These are phyloP conservation scores for Rhegmatorhina hoffmannsi DNA, from an alignment of 2,113 vertebrate genomes.

Conservation along the genomic window DNA sequence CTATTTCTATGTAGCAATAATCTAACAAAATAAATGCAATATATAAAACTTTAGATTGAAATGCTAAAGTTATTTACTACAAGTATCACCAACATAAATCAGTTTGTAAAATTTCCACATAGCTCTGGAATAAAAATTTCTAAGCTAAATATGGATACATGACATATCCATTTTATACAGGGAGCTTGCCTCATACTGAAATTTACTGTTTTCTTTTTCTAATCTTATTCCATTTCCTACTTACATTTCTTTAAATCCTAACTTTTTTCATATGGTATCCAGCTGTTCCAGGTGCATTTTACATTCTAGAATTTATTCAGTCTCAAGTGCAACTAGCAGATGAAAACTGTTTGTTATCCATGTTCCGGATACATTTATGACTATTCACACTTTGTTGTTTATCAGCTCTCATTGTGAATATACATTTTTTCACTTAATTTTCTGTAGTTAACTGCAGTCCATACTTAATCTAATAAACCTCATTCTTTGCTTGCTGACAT, in stretches of 20 bases:
- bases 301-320: conserved; percentile 58
- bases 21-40: conserved; percentile 22
- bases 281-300: conserved; percentile 67
- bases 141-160: conserved; percentile 39
- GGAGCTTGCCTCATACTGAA: conserved; percentile 44
- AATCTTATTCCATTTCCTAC: conserved; percentile 60
- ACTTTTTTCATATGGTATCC: conserved; percentile 61
- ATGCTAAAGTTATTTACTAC: conserved; percentile 1
- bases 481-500: conserved; percentile 80
- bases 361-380: conserved; percentile 51
- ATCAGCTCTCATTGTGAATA: conserved; percentile 52
- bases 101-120: conserved; percentile 27
- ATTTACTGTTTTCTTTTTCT: conserved; percentile 58
- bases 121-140: conserved; percentile 17
- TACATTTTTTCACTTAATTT: conserved; percentile 59
- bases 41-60: conserved; percentile 19
- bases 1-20: not conserved
- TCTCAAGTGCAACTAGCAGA: conserved; percentile 56
- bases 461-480: conserved; percentile 77
- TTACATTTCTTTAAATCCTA: conserved; percentile 61
- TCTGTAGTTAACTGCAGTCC: conserved; percentile 66
- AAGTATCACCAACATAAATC: not conserved
- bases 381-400: conserved; percentile 47
- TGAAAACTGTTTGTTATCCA: conserved; percentile 14
- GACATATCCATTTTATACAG: conserved; percentile 3